Base-by-base conservation (phyloP, 2,113 vertebrate species). In the Colossoma macropomum region DNA sequence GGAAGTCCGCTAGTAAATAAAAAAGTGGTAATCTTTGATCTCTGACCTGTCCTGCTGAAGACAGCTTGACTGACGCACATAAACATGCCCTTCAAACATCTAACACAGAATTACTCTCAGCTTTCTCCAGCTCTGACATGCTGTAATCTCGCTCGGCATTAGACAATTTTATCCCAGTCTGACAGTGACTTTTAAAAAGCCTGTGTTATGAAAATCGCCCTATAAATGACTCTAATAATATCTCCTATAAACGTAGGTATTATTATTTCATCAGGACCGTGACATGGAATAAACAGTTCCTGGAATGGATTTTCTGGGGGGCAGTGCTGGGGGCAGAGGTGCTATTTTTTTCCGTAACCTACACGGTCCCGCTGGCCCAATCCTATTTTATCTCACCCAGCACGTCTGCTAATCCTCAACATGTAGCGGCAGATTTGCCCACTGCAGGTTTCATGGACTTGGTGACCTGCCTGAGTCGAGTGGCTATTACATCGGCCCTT, bases 241-340 rank as follows among this genome's bases (percentile, higher is more conserved):
- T 30, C 32, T 54, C 28, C 65, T 6, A 19, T 41, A 80, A 59
- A 56, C 70, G 34, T 71, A 71, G 23, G 10, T 27, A 59, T 80
- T 71, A 80, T 80, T 80, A 80, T 80, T 80, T 69, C 77, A 59
- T 80, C 77, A 80, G 45, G 66, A 34, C 32, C 5, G 65, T n/a
- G 16, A 70, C 19, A 19, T 23, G 32, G 19, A 66, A 79, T 69
- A 69, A 30, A 56, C 12, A 68, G 13, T 48, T 52, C 63, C 28
- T 34, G 27, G 28, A 68, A 52, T 50, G 45, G 62, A 78, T 79
- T 66, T 68, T 79, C 28, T n/a, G 32, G 63, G n/a, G 5, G 41
- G 27, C 45, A 68, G 45, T 68, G 32, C 15, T 17, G 27, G 21
- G 30, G 65, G 27, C 77, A 50, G 63, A 27, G 63, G 45, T 6